Evolutionary conservation across 2,113 vertebrate genomes (phyloP), one percentile per base, ranked within the genome.

Genomic region (Arvicanthis niloticus): DNA sequence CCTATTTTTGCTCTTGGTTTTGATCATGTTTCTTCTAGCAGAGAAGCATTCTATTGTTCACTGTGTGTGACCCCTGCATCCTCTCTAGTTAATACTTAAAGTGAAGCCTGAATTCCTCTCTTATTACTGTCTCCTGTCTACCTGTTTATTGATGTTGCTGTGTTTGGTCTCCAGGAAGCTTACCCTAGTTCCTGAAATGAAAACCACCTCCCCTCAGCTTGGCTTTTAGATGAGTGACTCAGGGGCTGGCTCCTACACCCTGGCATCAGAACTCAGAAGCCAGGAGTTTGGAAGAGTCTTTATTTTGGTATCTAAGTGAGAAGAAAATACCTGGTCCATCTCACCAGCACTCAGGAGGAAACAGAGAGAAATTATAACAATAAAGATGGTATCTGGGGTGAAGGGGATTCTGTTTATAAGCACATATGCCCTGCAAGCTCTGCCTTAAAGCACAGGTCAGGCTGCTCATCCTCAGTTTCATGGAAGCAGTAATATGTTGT

Each of bases 81-180:
- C 34, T 68, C 65, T 85, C 58, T 85, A 90, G 70, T 97, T 97
- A 96, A 96, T 40, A 98, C 65, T 96, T 51, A 96, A 87, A 91
- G 21, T 81, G 89, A 97, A 96, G 82, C 90, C 97, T 97, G 72
- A 97, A 97, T 86, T 95, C 34, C 42, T 97, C 62, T 40, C 94
- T 95, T 58, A 88, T 97, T 95, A 80, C 17, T 24, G 93, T 91
- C 95, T 98, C 97, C 45, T 98, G 97, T 92, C 96, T 97, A 92
- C 89, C 89, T 97, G 91, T 97, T 98, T 98, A 98, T 97, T 97
- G 98, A 97, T 97, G 89, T 72, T 81, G 87, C 92, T 97, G 93
- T 97, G 97, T 98, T 98, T 98, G 92, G 98, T 98, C 97, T 98
- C 97, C 98, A 98, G 98, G 98, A 98, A 98, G 98, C 89, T 65